Evolutionary conservation across 2,113 vertebrate species (phyloP), one percentile per base, ranked within the genome.

Genomic region (Lagenorhynchus albirostris): DNA sequence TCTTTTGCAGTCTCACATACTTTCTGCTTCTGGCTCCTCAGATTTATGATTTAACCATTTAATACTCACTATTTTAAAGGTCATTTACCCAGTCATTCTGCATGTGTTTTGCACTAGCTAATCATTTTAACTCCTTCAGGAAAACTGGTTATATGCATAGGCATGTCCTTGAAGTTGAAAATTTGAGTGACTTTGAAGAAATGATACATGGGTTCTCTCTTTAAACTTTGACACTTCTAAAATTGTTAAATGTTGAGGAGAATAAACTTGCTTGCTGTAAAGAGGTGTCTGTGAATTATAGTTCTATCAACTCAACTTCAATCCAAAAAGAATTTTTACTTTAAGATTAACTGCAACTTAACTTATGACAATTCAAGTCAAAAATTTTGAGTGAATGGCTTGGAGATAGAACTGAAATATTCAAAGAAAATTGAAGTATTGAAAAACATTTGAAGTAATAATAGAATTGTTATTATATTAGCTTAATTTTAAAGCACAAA

Each of bases 401-500:
- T 95, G 62, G 38, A 93, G 41, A 91, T 58, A 87, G 44, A 93
- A 94, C 5, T 21, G 23, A 95, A 95, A 77, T 8, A 17, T 41
- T 73, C 15, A 65, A 81, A n/a, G 12, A 81, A 93, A 74, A 23
- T 71, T 89, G n/a, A 95, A 80, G 77, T 93, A 82, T 53, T 94
- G 67, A 14, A 86, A 81, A 47, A 1, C 26, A 91, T 76, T 83
- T 91, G 47, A 95, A 89, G 6, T 85, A 5, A 68, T 68, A 71
- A 63, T 67, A 67, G 5, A 93, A 47, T 92, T 68, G n/a, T 23
- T 80, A 68, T 92, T 84, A 76, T 50, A 60, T 73, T 93, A 68
- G 8, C 25, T 94, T 82, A 84, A 65, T 74, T 91, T 95, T 83
- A 95, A 97, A 82, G 18, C 31, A 76, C 20, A 38, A 50, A 94